phyloP scores from a whole-genome alignment of 35 echinoderm and acorn worm genomes.

The Apostichopus parvimensis region DNA sequence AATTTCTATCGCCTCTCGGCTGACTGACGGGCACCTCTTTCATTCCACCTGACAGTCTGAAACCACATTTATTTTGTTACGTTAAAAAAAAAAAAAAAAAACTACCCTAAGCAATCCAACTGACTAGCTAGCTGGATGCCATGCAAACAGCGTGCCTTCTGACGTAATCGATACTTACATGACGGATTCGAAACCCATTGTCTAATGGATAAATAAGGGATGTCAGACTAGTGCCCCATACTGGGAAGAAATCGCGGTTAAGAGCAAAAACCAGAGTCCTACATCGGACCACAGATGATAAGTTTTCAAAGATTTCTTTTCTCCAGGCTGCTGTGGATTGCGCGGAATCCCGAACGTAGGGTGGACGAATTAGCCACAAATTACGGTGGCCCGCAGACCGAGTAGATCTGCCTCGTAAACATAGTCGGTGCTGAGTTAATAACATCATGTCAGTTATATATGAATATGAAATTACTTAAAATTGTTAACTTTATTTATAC shows the following conservation, averaged over 20 bases:
- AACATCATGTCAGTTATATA: no score
- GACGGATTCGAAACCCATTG: constrained; percentile 40
- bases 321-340: constrained; percentile 5
- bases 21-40: neutral
- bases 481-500: no score
- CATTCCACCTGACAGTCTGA: neutral
- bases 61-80: constrained; percentile 39
- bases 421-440: no score
- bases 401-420: neutral
- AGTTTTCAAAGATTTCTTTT: neutral
- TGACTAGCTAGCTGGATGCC: neutral
- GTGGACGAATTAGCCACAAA: constrained; percentile 4
- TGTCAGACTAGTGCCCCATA: constrained; percentile 10
- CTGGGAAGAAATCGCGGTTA: constrained; percentile 17
- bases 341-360: neutral
- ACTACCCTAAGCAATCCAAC: neutral
- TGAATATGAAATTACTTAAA: no score
- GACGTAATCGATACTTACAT: constrained; percentile 17
- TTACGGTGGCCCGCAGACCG: constrained; percentile 14
- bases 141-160: constrained; percentile 26
- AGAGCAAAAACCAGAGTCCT: neutral
- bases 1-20: neutral
- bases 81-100: neutral
- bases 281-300: constrained; percentile 19
- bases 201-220: constrained; percentile 14